Conservation (phyloP, 2,113 vertebrate species). For the Hirundichthys speculiger region DNA sequence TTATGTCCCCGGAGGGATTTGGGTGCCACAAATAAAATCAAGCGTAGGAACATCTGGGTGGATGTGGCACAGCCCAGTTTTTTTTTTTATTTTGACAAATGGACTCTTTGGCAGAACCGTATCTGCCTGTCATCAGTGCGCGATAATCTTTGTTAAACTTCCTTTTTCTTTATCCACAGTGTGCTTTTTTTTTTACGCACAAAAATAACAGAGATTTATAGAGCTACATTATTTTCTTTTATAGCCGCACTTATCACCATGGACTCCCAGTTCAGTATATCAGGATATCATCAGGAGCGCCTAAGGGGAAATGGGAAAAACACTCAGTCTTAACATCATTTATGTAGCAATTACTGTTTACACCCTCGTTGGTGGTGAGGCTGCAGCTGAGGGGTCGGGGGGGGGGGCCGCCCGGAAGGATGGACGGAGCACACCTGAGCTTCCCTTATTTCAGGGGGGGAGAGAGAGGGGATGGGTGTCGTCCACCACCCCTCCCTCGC, state of each 20-base stretch:
- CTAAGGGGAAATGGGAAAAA: constrained; percentile 34
- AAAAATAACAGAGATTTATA: constrained; percentile 67
- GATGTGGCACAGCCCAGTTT: constrained; percentile 4
- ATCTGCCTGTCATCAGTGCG: constrained; percentile 24
- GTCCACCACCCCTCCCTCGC: not conserved
- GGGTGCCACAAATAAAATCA: constrained; percentile 22
- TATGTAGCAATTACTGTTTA: constrained; percentile 70
- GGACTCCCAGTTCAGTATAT: constrained; percentile 46
- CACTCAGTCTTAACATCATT: constrained; percentile 57
- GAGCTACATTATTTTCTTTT: constrained; percentile 59
- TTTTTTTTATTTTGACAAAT: not conserved
- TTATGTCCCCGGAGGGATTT: constrained; percentile 9
- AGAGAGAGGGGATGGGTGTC: not conserved
- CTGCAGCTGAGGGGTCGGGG: constrained; percentile 17
- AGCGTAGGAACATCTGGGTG: constrained; percentile 15
- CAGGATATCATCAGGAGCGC: constrained; percentile 45
- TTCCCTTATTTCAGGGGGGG: too few relatives aligned
- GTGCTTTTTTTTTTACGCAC: constrained; percentile 33
- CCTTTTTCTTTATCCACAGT: constrained; percentile 28
- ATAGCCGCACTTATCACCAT: constrained; percentile 58
- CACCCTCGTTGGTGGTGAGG: constrained; percentile 33
- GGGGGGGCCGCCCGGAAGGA: constrained; percentile 12
- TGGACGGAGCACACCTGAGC: not conserved
- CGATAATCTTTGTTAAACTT: constrained; percentile 17
- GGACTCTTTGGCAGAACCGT: not conserved